Evolutionary conservation across 64 coral and sea anemone species (phyloP), one percentile per base, ranked within the genome.

Genomic region (Pachyseris speciosa): DNA sequence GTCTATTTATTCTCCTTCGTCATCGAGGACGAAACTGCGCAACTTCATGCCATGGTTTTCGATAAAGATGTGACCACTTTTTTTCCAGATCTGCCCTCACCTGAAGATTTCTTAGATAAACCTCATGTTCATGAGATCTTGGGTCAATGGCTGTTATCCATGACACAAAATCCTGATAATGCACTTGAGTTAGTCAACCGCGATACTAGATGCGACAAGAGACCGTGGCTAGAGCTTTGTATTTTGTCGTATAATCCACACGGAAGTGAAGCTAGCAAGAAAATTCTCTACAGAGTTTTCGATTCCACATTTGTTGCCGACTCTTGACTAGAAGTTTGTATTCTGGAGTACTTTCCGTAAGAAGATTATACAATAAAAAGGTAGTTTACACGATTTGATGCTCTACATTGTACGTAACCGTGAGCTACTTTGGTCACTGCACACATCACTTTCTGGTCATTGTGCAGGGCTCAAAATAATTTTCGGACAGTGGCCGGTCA

Each of bases 201-300:
- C n/a, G 36, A 60, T n/a, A 25, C 50, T 9, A 49, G 36, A 20
- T 29, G n/a, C 9, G 64, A 34, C 8, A 57, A 11, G 30, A 70
- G 90, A 42, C 90, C 90, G 8, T 96, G 94, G 94, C n/a, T 96
- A 38, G 94, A 96, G 29, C 92, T 91, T 69, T 96, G 94, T 51
- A 72, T 96, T 2, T 55, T 89, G 28, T 96, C 94, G 10, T 96
- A 96, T 81, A 25, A 40, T 9, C 77, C 77, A 60, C 9, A 81
- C 15, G 47, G 4, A n/a, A 52, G 53, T 25, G 3, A 61, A 60
- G 36, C 22, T 34, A 20, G 9, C 6, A 9, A 20, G 55, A 61
- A 81, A 33, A 52, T 81, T 2, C 33, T 61, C 31, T 81, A 81
- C 20, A 19, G 77, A 40, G 53, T 81, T 1, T 81, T 81, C 36